Evolutionary conservation across 2,888 invertebrate genomes (phyloP).

Genomic region (Megaustenia siamemsis): DNA sequence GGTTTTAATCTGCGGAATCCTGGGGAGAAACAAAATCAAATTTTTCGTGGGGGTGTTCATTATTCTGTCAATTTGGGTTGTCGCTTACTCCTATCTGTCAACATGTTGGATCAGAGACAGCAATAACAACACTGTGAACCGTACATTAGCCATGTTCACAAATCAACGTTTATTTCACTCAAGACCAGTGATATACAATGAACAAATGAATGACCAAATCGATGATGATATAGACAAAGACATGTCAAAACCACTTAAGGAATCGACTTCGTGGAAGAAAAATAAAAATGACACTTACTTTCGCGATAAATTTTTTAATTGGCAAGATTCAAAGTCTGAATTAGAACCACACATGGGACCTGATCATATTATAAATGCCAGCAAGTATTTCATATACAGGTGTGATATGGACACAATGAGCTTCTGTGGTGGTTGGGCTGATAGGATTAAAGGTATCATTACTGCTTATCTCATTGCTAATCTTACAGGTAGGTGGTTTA

Average conservation of each 20-base stretch:
- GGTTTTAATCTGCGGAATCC: too few relatives aligned
- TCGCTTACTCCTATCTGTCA: too few relatives aligned
- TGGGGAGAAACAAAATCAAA: too few relatives aligned
- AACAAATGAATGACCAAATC: background rate
- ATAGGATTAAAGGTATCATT: conserved; percentile 19
- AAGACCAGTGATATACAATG: background rate
- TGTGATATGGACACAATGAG: conserved; percentile 8
- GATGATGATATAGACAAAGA: too few relatives aligned
- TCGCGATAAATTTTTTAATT: background rate
- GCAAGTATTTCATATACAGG: conserved; percentile 26
- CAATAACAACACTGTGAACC: too few relatives aligned
- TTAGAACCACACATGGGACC: background rate
- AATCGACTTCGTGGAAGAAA: background rate
- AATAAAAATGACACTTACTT: too few relatives aligned
- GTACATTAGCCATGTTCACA: too few relatives aligned
- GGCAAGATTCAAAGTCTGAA: background rate
- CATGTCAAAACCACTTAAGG: background rate
- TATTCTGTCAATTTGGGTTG: too few relatives aligned
- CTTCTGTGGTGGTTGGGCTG: conserved; percentile 28
- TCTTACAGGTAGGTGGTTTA: conserved; percentile 15
- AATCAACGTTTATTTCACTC: background rate
- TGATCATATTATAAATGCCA: background rate
- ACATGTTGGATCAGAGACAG: too few relatives aligned
- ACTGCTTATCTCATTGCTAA: conserved; percentile 36
- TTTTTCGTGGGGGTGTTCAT: too few relatives aligned